Conservation (phyloP, 2,797 vertebrate genomes). For the Gymnoscopelus braueri region DNA sequence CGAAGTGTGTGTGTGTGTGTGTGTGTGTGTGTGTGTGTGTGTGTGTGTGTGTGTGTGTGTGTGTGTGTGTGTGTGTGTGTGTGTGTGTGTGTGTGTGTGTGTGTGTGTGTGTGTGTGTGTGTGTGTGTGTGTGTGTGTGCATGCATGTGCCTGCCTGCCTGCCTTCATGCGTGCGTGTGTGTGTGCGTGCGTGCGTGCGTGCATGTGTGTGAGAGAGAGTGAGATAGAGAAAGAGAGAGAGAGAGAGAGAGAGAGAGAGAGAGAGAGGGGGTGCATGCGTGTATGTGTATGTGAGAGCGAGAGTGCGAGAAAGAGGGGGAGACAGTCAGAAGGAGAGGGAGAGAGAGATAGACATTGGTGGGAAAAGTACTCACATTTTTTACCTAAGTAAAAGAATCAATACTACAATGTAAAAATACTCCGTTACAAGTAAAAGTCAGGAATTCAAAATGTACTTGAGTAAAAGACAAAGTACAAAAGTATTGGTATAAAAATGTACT, state of each 20-base stretch:
- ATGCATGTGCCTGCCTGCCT: neutral
- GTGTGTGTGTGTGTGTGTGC: slow-evolving; percentile 24
- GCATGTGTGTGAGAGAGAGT: slow-evolving; percentile 9
- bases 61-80: slow-evolving; percentile 4
- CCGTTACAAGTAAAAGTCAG: too few relatives aligned
- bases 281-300: too few relatives aligned
- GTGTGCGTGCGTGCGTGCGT: slow-evolving; percentile 25
- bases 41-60: slow-evolving; percentile 23
- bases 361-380: too few relatives aligned
- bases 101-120: slow-evolving; percentile 32
- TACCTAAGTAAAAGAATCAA: too few relatives aligned
- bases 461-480: too few relatives aligned
- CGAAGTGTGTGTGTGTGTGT: neutral
- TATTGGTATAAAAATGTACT: too few relatives aligned
- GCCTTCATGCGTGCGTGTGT: neutral
- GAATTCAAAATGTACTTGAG: too few relatives aligned
- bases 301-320: neutral
- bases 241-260: slow-evolving; percentile 23
- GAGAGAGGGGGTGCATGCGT: too few relatives aligned
- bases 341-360: too few relatives aligned
- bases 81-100: slow-evolving; percentile 25
- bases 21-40: slow-evolving; percentile 18
- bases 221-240: slow-evolving; percentile 3
- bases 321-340: too few relatives aligned
- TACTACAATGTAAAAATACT: too few relatives aligned